These are phyloP conservation scores for Glaucidium brasilianum DNA, from an alignment of 2,113 vertebrate genomes.

Conservation along the genomic window DNA sequence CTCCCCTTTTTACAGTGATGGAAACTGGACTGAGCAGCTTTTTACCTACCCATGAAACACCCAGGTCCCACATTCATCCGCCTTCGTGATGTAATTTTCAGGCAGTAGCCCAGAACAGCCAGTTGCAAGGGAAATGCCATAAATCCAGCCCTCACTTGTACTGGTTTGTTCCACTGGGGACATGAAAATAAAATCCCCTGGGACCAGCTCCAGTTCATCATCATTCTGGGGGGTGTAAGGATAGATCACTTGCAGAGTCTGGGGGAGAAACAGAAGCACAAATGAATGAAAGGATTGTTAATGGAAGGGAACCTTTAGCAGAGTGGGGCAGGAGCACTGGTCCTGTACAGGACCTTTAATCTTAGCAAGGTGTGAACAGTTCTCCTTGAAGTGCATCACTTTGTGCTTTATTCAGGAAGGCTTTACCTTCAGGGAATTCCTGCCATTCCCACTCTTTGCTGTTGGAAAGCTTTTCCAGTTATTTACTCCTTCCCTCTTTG, in stretches of 20 bases:
- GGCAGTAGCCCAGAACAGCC: conserved; percentile 94
- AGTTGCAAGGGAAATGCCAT: conserved; percentile 86
- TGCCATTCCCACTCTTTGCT: background rate
- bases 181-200: conserved; percentile 96
- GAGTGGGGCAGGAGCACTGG: background rate
- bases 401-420: background rate
- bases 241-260: conserved; percentile 97
- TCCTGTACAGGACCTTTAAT: background rate
- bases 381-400: background rate
- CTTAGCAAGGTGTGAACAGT: background rate
- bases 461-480: background rate
- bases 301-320: background rate
- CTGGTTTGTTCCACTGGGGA: conserved; percentile 88
- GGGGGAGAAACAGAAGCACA: background rate
- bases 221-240: conserved; percentile 95
- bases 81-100: conserved; percentile 93
- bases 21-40: background rate
- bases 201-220: conserved; percentile 92
- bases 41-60: conserved; percentile 89
- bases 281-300: background rate
- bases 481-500: background rate
- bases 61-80: conserved; percentile 95
- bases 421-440: background rate
- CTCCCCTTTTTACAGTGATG: background rate
- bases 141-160: conserved; percentile 96